Base-by-base conservation (phyloP, 1,140 invertebrate species). In the Luehdorfia chinensis region DNA sequence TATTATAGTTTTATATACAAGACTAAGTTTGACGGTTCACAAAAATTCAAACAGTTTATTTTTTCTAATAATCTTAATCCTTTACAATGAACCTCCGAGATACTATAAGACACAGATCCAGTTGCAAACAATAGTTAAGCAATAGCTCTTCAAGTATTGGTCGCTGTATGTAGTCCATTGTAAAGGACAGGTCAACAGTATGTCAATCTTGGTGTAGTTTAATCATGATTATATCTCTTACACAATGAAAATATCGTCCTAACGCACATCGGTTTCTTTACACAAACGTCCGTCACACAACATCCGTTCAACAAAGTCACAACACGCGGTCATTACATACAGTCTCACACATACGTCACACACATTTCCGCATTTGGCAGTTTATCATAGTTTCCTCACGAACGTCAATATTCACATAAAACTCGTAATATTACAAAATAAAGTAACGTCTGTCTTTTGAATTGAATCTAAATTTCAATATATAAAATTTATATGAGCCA, bases 1-100 rank as follows among this genome's bases (percentile, higher is more conserved):
- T 71, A 81, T 73, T 75, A 60, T 75, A 78, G 76, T 74, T 69
- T 73, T 81, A 86, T 86, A 76, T 81, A 81, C 76, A 84, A 63
- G 69, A 77, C 75, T 80, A 79, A 83, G 66, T 70, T 69, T 75
- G 66, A 68, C 66, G 62, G 67, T 75, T 76, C 60, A 62, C 71
- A 75, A 56, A 21, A 78, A 66, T 74, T 71, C 65, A 67, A 74
- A 69, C 60, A 27, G 58, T 59, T 69, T 75, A 75, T 59, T 78
- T 74, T 66, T 56, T 33, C 62, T 72, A 73, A 65, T 58, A 58
- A 58, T 47, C 52, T 34, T 51, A 56, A 64, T 65, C 62, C 60
- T 65, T 71, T 53, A 55, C 64, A 60, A 58, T 65, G 69, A 72
- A 75, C 72, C 69, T 64, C 65, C 46, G 15, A 27, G 34, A 43